These are phyloP conservation scores for Heliconius himera DNA, from an alignment of 1,140 invertebrate species.

Conservation along the genomic window DNA sequence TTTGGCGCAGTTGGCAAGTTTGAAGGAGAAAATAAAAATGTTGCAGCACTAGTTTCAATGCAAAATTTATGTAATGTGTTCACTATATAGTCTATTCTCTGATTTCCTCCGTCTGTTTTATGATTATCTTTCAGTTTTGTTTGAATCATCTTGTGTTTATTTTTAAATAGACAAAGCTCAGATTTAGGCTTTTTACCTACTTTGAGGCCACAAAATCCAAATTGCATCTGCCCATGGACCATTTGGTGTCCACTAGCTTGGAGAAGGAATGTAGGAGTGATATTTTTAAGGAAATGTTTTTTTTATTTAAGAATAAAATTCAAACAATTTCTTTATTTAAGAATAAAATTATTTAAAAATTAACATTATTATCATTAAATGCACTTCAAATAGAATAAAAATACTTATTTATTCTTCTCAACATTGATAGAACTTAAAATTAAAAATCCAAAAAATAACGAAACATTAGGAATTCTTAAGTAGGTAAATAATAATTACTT, in stretches of 20 bases:
- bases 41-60: slow-evolving; percentile 22
- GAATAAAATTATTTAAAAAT: not conserved
- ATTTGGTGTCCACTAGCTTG: slow-evolving; percentile 10
- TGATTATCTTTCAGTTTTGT: slow-evolving; percentile 16
- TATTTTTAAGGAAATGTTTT: not conserved
- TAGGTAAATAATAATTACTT: no score
- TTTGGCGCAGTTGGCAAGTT: slow-evolving; percentile 25
- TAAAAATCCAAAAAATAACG: no score
- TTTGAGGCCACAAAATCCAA: slow-evolving; percentile 10
- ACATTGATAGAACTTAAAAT: no score
- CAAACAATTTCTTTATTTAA: no score
- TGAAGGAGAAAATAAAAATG: slow-evolving; percentile 20
- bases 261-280: not conserved
- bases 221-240: not conserved
- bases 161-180: slow-evolving; percentile 20
- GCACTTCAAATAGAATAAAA: no score
- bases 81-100: slow-evolving; percentile 20
- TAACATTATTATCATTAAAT: no score
- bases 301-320: no score
- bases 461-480: no score
- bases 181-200: slow-evolving; percentile 16
- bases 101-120: no score
- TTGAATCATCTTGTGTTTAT: slow-evolving; percentile 16
- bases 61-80: slow-evolving; percentile 24
- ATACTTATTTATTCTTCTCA: no score